phyloP scores from a whole-genome alignment of 1,140 invertebrate species.

The Drosophila quadrilineata region DNA sequence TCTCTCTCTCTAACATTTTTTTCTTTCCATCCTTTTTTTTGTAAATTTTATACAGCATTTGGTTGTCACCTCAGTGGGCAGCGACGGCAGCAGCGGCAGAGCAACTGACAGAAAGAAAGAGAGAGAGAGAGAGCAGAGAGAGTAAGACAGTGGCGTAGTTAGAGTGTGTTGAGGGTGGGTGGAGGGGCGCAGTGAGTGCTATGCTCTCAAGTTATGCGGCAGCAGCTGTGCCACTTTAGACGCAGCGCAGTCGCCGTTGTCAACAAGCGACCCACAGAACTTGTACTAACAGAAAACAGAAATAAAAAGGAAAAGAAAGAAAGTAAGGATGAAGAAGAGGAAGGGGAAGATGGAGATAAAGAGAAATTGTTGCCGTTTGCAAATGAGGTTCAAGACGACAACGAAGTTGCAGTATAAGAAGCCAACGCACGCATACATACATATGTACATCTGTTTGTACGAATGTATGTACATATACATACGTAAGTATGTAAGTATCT shows the following conservation, averaged over 20 bases:
- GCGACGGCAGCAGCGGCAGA: too few relatives aligned
- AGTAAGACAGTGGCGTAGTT: too few relatives aligned
- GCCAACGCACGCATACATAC: too few relatives aligned
- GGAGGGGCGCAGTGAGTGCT: slow-evolving; percentile 11
- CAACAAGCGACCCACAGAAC: slow-evolving; percentile 7
- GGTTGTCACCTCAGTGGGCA: too few relatives aligned
- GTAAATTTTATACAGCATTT: too few relatives aligned
- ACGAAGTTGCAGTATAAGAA: slow-evolving; percentile 14
- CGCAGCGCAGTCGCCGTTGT: slow-evolving; percentile 33
- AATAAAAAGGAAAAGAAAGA: neutral
- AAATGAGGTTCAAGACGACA: neutral
- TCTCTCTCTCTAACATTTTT: too few relatives aligned
- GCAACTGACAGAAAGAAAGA: too few relatives aligned
- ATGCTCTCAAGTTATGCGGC: slow-evolving; percentile 55
- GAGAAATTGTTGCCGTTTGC: too few relatives aligned
- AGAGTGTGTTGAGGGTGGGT: slow-evolving; percentile 7
- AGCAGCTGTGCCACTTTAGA: slow-evolving; percentile 46
- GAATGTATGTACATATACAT: neutral
- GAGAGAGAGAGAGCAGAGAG: too few relatives aligned
- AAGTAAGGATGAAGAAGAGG: neutral
- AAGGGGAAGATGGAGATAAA: neutral
- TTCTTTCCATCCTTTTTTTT: too few relatives aligned
- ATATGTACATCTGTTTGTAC: neutral
- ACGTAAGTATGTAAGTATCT: neutral
- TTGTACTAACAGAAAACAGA: slow-evolving; percentile 1